These are phyloP conservation scores for Graphium colonna DNA, from an alignment of 2,888 invertebrate species.

Conservation along the genomic window DNA sequence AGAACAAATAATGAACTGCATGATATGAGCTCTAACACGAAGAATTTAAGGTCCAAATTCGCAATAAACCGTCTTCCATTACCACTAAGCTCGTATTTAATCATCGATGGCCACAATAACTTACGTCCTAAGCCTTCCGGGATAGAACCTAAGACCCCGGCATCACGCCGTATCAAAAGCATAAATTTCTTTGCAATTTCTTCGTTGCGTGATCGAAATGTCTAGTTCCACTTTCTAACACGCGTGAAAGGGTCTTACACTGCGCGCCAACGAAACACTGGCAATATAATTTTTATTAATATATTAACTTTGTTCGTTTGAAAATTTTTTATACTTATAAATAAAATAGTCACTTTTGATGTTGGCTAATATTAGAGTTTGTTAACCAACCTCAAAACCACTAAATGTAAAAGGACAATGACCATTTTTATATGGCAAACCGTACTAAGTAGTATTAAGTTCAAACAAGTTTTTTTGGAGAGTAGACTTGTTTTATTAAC, in stretches of 20 bases:
- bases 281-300: slow-evolving; percentile 1
- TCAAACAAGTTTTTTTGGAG: no score
- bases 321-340: background rate
- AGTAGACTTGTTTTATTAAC: no score
- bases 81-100: slow-evolving; percentile 25
- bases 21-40: no score
- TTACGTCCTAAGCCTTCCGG: slow-evolving; percentile 38
- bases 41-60: background rate
- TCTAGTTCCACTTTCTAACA: slow-evolving; percentile 76
- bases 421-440: no score
- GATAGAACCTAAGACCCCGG: slow-evolving; percentile 54
- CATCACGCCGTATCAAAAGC: slow-evolving; percentile 66
- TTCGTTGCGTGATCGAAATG: slow-evolving; percentile 70
- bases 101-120: slow-evolving; percentile 36
- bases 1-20: no score
- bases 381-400: no score
- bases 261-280: slow-evolving; percentile 34
- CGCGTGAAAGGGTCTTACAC: slow-evolving; percentile 70
- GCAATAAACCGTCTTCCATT: slow-evolving; percentile 6
- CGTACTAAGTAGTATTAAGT: no score
- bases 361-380: no score
- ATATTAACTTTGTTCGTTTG: no score
- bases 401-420: no score
- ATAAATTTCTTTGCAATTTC: slow-evolving; percentile 79
- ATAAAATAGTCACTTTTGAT: background rate